Base-by-base conservation (phyloP, 2,888 invertebrate species). In the Matsumyia berberina region DNA sequence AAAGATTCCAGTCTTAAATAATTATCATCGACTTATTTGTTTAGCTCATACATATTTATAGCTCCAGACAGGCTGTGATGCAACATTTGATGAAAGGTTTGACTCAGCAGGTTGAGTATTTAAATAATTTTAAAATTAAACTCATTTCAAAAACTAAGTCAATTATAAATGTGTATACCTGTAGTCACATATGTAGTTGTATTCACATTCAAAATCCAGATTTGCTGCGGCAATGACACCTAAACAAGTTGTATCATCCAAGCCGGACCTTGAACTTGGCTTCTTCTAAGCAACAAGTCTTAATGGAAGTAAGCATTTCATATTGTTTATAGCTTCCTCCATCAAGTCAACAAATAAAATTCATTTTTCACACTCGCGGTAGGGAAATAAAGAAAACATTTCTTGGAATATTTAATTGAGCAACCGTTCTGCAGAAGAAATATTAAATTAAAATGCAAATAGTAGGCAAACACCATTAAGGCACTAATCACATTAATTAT, bases 401-500 rank as follows among this genome's bases (percentile, higher is more conserved):
- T 77, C 67, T 46, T 19, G 0, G 53, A 76, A 67, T 51, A 42
- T 19, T 46, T 2, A 49, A 69, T 53, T 67, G 33, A 31, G 12
- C 17, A 51, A 35, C 57, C 15, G 24, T 49, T 57, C 11, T 58
- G 35, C 51, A 24, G 35, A 62, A 64, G 72, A 83, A 83, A 60
- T 51, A 39, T 46, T 12, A 53, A 19, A 57, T 57, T 57, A 69
- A 69, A 73, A 73, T 62, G 35, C 51, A 57, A 64, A 64, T 49
- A 58, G 42, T 69, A 53, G 46, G 35, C 49, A 24, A 64, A 72
- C 58, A 37, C 8, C n/a, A 66, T 44, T 39, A 19, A 24, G 29
- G 9, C 39, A 49, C n/a, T 67, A 49, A 78, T 73, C 66, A 83
- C 31, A 62, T 69, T 64, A 82, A 60, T 66, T 72, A 72, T 24